Base-by-base conservation (phyloP, 2,888 invertebrate species). In the Eustalomyia histrio region DNA sequence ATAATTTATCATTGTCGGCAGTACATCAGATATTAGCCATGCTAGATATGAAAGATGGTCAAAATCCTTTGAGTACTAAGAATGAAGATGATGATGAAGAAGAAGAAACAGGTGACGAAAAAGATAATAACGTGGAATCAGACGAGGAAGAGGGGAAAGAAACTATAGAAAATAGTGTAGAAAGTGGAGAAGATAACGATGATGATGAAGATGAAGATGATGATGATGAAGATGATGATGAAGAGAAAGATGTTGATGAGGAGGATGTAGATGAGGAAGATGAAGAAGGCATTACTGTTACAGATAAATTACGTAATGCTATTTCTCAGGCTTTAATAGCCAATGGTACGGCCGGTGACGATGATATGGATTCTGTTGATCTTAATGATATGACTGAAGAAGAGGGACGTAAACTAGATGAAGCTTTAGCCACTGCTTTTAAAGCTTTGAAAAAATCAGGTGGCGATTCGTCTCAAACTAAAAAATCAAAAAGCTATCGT, bases 331-430 rank as follows among this genome's bases (percentile, higher is more conserved):
- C 94, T 0, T 90, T 96, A 8, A 94, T 93, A 1, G 91, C 91
- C 43, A 92, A 93, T 24, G 86, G 85, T 9, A 67, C 83, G 7
- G 76, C 76, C 3, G 76, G 61, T 1, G 90, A 89, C 61, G 93
- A 92, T 3, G 95, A 95, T 76, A 91, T 93, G 57, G 94, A 94
- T 85, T 94, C 94, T 81, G 90, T 95, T 35, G 95, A 96, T 87
- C 92, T 95, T 1, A 95, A 95, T 86, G 93, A 95, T 85, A 93
- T 97, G 85, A 93, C 93, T 83, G 96, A 96, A 85, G 94, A 94
- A 80, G 95, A 96, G 88, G 96, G 95, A 12, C 93, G 93, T 78
- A 92, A 93, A 86, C 89, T 95, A 0, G 94, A 97, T 85, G 92
- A 93, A 83, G 94, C 95, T 0, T 90, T 97, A 75, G 93, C 94